A percentile compares a stretch with the other conserved stretches of the same genome.
phyloP scores from a whole-genome alignment of 2,113 vertebrate genomes.

The Uropsilus gracilis region DNA sequence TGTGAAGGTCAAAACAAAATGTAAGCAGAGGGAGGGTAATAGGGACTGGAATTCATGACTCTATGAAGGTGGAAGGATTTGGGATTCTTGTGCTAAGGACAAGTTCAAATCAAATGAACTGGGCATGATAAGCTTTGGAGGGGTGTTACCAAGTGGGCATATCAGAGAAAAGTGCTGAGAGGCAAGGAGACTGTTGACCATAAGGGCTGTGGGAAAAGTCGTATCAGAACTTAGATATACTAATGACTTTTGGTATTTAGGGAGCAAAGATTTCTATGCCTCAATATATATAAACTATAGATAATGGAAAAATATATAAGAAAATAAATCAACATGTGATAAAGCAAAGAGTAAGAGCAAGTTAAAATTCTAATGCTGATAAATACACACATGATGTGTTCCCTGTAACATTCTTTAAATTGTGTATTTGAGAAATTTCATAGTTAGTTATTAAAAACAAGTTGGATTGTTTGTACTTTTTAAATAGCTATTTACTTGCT shows the following conservation, averaged over 20 bases:
- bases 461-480: background rate
- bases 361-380: background rate
- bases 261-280: background rate
- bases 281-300: background rate
- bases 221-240: background rate
- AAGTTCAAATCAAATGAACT: background rate
- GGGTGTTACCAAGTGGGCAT: background rate
- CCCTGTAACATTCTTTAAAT: background rate
- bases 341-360: background rate
- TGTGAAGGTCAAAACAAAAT: background rate
- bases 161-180: background rate
- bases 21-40: background rate
- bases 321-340: background rate
- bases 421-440: background rate
- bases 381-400: background rate
- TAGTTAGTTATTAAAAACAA: background rate
- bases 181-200: background rate
- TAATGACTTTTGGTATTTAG: background rate
- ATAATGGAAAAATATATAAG: background rate
- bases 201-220: background rate
- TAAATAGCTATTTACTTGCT: background rate
- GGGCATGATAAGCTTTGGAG: background rate
- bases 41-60: background rate
- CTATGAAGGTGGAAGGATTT: background rate
- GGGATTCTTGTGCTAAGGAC: background rate